phyloP scores from a whole-genome alignment of 2,113 vertebrate species.

The Illadopsis cleaveri region DNA sequence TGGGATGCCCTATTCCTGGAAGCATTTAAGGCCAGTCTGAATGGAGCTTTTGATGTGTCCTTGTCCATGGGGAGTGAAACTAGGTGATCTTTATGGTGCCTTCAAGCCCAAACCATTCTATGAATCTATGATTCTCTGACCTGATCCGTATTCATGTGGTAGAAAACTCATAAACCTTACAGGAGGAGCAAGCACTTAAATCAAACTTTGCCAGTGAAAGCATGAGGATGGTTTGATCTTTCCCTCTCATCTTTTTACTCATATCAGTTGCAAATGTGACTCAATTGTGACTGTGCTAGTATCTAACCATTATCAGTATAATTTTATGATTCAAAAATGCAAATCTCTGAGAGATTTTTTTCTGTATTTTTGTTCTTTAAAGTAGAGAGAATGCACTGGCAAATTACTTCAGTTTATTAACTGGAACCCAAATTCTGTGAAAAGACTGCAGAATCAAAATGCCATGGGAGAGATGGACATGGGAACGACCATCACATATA shows the following conservation, averaged over 20 bases:
- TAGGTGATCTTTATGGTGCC: neutral
- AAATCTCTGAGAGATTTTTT: neutral
- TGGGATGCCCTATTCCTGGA: neutral
- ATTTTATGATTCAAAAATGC: neutral
- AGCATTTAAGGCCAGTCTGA: neutral
- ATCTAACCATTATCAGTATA: neutral
- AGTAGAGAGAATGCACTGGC: neutral
- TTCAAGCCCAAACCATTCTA: neutral
- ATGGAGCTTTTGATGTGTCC: neutral
- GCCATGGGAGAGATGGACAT: fast-evolving
- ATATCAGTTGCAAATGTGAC: neutral
- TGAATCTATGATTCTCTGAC: neutral
- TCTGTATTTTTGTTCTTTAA: neutral
- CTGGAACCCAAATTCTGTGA: neutral
- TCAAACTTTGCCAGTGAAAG: neutral
- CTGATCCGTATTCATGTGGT: neutral
- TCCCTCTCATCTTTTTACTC: neutral
- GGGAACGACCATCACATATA: neutral
- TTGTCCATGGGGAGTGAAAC: neutral
- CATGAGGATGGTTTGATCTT: neutral
- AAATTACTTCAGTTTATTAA: neutral
- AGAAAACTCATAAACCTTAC: neutral
- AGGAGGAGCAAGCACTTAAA: neutral
- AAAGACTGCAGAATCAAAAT: neutral
- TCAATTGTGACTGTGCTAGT: neutral